These are phyloP conservation scores for Chamaetylas fuelleborni DNA, from an alignment of 2,113 vertebrate genomes.

Conservation along the genomic window DNA sequence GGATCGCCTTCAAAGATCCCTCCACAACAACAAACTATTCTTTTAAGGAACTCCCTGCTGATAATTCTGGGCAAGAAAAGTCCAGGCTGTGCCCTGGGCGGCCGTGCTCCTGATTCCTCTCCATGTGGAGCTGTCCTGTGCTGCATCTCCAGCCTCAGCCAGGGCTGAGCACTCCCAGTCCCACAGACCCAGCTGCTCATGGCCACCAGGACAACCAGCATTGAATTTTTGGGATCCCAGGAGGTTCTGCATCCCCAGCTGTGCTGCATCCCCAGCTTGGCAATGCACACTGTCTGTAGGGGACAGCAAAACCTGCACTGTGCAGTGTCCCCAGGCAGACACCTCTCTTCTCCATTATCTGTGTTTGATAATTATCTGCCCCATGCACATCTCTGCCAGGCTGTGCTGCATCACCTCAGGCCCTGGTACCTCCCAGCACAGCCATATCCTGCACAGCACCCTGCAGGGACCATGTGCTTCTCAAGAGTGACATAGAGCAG, in stretches of 20 bases:
- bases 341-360: neutral
- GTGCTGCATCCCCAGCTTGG: neutral
- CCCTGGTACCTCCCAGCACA: neutral
- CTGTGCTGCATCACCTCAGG: neutral
- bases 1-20: constrained; percentile 51
- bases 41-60: neutral
- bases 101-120: rapidly evolving
- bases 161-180: rapidly evolving
- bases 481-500: neutral
- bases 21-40: constrained; percentile 39
- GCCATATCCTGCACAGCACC: neutral
- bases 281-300: rapidly evolving
- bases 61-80: neutral
- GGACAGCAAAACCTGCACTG: neutral
- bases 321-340: neutral
- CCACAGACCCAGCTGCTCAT: rapidly evolving
- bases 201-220: rapidly evolving
- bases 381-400: neutral
- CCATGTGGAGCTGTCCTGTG: rapidly evolving
- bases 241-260: neutral
- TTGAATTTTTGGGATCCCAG: rapidly evolving
- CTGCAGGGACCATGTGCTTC: neutral
- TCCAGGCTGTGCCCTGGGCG: neutral
- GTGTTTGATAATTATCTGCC: neutral
- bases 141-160: rapidly evolving